Evolutionary conservation across 2,888 invertebrate genomes (phyloP).

Genomic region (Drosophila melanosoma): DNA sequence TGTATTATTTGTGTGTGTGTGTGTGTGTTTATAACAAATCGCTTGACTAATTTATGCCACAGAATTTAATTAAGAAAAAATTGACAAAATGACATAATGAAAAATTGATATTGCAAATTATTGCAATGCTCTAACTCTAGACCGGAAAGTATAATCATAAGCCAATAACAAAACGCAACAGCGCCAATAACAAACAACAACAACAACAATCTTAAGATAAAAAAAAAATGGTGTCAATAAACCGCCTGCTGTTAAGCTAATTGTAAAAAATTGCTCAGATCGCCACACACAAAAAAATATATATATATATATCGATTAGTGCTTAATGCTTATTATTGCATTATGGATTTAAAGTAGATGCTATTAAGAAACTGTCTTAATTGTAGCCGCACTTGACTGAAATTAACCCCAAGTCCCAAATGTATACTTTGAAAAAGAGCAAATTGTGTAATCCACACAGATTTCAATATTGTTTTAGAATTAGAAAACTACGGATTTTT

Average conservation of each 20-base stretch:
- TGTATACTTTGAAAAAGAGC: not conserved
- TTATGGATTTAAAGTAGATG: not conserved
- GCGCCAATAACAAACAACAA: conserved; percentile 10
- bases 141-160: conserved; percentile 71
- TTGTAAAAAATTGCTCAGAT: conserved; percentile 32
- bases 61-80: conserved; percentile 38
- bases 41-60: conserved; percentile 51
- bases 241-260: conserved; percentile 42
- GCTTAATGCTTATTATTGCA: conserved; percentile 8
- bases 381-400: not conserved
- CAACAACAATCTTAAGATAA: conserved; percentile 5
- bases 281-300: not conserved
- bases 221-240: conserved; percentile 42
- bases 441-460: not conserved
- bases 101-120: conserved; percentile 55
- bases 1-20: not conserved
- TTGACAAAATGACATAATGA: conserved; percentile 33
- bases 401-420: not conserved
- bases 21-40: conserved; percentile 37
- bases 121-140: conserved; percentile 44
- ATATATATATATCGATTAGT: conserved; percentile 14
- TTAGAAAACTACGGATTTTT: not conserved
- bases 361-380: not conserved
- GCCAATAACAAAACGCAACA: conserved; percentile 28
- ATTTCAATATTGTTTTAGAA: not conserved